Percentiles rank a stretch among this genome's conserved stretches.
phyloP scores from a whole-genome alignment of 2,113 vertebrate genomes.

The Eubucco bourcierii region DNA sequence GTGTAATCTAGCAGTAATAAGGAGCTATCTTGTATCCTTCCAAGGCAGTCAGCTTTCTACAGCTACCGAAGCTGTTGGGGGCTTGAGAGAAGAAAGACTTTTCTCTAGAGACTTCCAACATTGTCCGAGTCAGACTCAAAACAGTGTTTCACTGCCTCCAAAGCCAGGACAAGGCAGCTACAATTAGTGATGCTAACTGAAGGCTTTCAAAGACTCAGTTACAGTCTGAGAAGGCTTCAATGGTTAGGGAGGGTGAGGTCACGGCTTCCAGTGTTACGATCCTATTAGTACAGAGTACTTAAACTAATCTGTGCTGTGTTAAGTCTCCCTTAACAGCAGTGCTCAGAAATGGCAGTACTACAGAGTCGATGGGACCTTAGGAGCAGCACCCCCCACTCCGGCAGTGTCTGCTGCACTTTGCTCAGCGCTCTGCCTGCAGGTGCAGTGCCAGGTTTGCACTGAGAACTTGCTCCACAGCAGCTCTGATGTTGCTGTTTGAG shows the following conservation, averaged over 20 bases:
- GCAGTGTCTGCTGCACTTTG: not conserved
- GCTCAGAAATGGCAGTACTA: not conserved
- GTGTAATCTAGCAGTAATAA: not conserved
- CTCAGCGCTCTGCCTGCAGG: not conserved
- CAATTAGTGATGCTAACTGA: slow-evolving; percentile 21
- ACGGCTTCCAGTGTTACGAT: not conserved
- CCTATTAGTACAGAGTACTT: slow-evolving; percentile 27
- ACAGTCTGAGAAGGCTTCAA: not conserved
- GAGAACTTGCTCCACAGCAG: not conserved
- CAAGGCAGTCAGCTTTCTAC: not conserved
- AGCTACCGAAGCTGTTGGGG: not conserved
- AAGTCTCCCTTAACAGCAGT: not conserved
- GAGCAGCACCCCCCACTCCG: not conserved
- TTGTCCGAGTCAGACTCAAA: not conserved
- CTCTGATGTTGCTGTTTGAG: not conserved
- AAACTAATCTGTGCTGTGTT: not conserved
- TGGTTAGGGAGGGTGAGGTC: not conserved
- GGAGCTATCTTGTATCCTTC: not conserved
- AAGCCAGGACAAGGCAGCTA: not conserved
- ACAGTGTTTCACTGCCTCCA: not conserved
- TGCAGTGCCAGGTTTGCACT: not conserved
- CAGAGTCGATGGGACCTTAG: not conserved
- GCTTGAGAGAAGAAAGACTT: not conserved
- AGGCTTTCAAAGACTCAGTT: slow-evolving; percentile 14
- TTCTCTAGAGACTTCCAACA: not conserved